Conservation (phyloP, 1,140 invertebrate species). For the Metaphire vulgaris region DNA sequence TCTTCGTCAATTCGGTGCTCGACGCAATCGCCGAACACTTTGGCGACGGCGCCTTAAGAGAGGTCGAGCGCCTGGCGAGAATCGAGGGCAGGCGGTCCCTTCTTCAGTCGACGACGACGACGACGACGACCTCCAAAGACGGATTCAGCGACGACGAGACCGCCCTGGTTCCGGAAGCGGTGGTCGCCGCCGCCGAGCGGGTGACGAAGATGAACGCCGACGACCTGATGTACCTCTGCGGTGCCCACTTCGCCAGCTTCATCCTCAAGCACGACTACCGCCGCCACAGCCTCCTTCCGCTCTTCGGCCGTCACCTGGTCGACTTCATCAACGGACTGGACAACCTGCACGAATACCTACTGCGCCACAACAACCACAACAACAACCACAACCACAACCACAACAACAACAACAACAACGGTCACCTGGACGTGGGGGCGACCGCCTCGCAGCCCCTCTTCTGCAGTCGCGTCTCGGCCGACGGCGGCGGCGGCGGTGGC, state of each 20-base stretch:
- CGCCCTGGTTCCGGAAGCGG: slow-evolving; percentile 64
- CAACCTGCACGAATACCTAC: slow-evolving; percentile 81
- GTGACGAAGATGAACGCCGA: slow-evolving; percentile 31
- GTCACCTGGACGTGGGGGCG: too few relatives aligned
- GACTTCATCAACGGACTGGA: slow-evolving; percentile 89
- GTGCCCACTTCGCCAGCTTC: slow-evolving; percentile 30
- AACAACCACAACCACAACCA: too few relatives aligned
- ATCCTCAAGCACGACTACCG: slow-evolving; percentile 53
- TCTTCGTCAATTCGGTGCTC: slow-evolving; percentile 2
- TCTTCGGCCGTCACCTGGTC: slow-evolving; percentile 76
- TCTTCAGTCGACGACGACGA: too few relatives aligned
- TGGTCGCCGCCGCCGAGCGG: slow-evolving; percentile 61
- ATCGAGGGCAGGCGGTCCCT: slow-evolving; percentile 20
- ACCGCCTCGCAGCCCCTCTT: slow-evolving; percentile 88
- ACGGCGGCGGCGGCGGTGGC: slow-evolving; percentile 52
- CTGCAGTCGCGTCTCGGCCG: slow-evolving; percentile 76
- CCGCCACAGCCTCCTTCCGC: slow-evolving; percentile 64
- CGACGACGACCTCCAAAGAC: slow-evolving; percentile 54
- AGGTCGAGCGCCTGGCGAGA: neutral
- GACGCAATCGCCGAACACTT: slow-evolving; percentile 2
- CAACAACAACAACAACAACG: too few relatives aligned
- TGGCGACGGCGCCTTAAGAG: neutral
- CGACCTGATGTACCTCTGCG: slow-evolving; percentile 23
- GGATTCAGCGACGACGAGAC: slow-evolving; percentile 79
- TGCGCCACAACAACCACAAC: slow-evolving; percentile 74